Evolutionary conservation across 2,113 vertebrate species (phyloP), one percentile per base, ranked within the genome.

Genomic region (Etia nguti): DNA sequence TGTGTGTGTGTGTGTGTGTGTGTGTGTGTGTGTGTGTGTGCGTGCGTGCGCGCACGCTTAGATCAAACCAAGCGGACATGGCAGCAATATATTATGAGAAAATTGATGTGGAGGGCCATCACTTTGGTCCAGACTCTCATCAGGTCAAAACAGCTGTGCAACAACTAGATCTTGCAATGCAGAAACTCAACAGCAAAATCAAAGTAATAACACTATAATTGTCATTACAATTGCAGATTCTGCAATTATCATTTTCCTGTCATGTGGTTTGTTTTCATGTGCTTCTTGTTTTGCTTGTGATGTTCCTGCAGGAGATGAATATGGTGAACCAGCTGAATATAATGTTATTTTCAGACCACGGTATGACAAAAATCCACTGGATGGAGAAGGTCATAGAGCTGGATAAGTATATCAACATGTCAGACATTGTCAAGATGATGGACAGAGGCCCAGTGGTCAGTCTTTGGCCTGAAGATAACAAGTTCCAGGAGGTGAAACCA

Each of bases 351-450:
- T 99, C 98, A 0, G 98, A 99, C 88, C 98, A 99, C 0, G 98
- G 98, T 1, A 99, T 99, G 98, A 99, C 98, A 0, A 97, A 97
- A 43, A 95, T 99, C 85, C 94, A 96, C 81, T 99, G 98, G 98
- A 96, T 94, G 82, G 96, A 99, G 73, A 98, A 97, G 94, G 96
- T 99, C 60, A 98, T 99, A 2, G 98, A 99, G 86, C 93, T 99
- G 84, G 96, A 96, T 29, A 93, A 96, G 2, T 96, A 97, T 16
- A 97, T 99, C 92, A 96, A 95, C 88, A 97, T 98, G 96, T 94
- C 84, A 0, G 95, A 97, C 54, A 95, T 97, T 34, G 89, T 96
- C 88, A 97, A 97, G 93, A 96, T 97, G 91, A 98, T 99, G 95
- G 98, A 99, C 94, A 95, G 96, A 80, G 98, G 98, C 22, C 96